A percentile compares a stretch with the other conserved stretches of the same genome.
Evolutionary conservation across 2,113 vertebrate genomes (phyloP).

Genomic region (Regulus satrapa): DNA sequence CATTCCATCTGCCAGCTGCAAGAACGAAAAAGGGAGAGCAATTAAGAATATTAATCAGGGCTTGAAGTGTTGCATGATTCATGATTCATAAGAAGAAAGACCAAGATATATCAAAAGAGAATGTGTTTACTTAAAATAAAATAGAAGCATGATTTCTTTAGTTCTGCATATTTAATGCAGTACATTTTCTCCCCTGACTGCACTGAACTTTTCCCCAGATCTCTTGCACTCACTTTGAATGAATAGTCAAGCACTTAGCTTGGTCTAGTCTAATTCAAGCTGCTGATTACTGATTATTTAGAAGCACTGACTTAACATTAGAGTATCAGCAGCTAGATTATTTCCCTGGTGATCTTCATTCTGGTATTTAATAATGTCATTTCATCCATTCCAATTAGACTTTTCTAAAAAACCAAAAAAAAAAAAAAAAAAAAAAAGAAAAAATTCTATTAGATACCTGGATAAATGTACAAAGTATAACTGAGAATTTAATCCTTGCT

Average conservation of each 20-base stretch:
- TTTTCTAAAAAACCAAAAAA: not conserved
- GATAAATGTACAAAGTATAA: not conserved
- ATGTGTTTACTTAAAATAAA: constrained; percentile 48
- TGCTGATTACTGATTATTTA: constrained; percentile 52
- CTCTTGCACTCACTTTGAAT: not conserved
- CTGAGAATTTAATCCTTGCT: not conserved
- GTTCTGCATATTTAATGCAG: not conserved
- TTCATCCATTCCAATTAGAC: not conserved
- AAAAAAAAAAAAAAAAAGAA: not conserved
- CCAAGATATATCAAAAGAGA: constrained; percentile 38
- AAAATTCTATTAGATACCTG: not conserved
- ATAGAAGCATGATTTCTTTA: constrained; percentile 39
- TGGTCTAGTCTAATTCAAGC: constrained; percentile 11
- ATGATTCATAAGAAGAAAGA: constrained; percentile 28
- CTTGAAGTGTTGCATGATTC: constrained; percentile 54
- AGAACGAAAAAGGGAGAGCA: constrained; percentile 25
- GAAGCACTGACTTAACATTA: constrained; percentile 18
- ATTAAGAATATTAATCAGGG: constrained; percentile 66
- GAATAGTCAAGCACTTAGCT: not conserved
- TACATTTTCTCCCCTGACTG: not conserved
- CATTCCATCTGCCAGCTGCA: constrained; percentile 60
- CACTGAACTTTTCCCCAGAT: not conserved
- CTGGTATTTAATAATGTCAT: constrained; percentile 19
- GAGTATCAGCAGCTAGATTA: constrained; percentile 28
- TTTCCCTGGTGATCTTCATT: constrained; percentile 30